These are phyloP conservation scores for Hydrophis major DNA, from an alignment of 2,797 vertebrate species.

Conservation along the genomic window DNA sequence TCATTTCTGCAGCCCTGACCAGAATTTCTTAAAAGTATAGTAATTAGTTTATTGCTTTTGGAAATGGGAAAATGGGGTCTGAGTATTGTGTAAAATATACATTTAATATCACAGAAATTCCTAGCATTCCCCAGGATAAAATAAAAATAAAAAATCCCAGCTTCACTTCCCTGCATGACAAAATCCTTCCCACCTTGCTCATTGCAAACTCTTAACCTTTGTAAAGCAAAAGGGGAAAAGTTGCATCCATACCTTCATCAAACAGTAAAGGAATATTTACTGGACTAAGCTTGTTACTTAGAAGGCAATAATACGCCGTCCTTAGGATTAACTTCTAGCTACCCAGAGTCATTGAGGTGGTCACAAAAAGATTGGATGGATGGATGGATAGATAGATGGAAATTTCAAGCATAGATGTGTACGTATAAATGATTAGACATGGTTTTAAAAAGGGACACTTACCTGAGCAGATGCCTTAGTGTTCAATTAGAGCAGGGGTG, in stretches of 20 bases:
- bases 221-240: background rate
- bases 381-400: too few relatives aligned
- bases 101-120: background rate
- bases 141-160: background rate
- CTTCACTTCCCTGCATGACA: background rate
- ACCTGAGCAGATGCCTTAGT: background rate
- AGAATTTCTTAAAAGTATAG: background rate
- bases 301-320: background rate
- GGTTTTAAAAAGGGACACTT: background rate
- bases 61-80: background rate
- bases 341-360: background rate
- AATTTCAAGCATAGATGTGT: background rate
- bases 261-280: background rate
- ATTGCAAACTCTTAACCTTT: background rate
- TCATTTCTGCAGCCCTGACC: background rate
- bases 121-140: background rate
- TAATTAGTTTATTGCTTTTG: background rate
- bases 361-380: background rate
- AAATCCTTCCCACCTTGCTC: background rate
- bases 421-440: background rate
- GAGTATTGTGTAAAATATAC: background rate
- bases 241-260: background rate
- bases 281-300: background rate
- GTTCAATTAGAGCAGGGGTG: background rate
- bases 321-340: background rate